These are phyloP conservation scores for Stenchaetothrips biformis DNA, from an alignment of 2,888 invertebrate genomes.

Conservation along the genomic window DNA sequence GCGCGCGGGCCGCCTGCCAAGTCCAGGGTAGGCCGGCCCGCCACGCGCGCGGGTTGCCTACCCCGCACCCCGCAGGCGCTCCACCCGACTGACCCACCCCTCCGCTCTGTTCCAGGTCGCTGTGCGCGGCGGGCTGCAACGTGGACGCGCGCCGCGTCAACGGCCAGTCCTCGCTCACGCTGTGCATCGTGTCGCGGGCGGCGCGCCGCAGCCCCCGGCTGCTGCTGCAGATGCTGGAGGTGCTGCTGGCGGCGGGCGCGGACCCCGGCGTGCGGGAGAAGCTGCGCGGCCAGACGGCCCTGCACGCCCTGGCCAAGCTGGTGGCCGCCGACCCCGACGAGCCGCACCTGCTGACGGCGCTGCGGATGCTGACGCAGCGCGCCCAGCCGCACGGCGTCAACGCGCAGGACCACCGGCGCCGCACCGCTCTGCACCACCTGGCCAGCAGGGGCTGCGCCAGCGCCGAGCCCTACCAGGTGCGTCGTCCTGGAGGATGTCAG, in stretches of 20 bases:
- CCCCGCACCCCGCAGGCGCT: no score
- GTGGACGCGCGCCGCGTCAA: conserved; percentile 23
- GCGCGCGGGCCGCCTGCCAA: background rate
- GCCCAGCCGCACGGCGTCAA: conserved; percentile 15
- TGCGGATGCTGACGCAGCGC: conserved; percentile 4
- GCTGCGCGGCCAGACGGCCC: conserved; percentile 35
- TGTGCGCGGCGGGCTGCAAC: conserved; percentile 1
- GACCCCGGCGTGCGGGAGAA: conserved; percentile 44
- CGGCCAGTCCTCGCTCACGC: conserved; percentile 9
- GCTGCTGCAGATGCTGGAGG: conserved; percentile 40
- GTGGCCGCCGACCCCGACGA: conserved; percentile 3
- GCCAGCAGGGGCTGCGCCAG: conserved; percentile 4
- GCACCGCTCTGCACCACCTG: conserved; percentile 16
- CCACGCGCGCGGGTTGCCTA: background rate
- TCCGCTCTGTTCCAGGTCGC: background rate
- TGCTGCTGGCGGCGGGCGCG: conserved; percentile 43
- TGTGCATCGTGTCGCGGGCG: background rate
- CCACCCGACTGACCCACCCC: background rate
- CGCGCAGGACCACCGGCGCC: conserved; percentile 14
- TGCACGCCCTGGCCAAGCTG: conserved; percentile 22
- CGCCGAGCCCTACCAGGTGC: conserved; percentile 10
- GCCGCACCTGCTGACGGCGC: conserved; percentile 7
- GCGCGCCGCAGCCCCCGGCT: conserved; percentile 1
- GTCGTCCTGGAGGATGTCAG: no score
- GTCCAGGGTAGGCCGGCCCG: background rate